Percentiles rank a stretch among this genome's conserved stretches.
These are phyloP conservation scores for Sinonovacula constricta DNA, from an alignment of 1,140 invertebrate species.

Conservation along the genomic window DNA sequence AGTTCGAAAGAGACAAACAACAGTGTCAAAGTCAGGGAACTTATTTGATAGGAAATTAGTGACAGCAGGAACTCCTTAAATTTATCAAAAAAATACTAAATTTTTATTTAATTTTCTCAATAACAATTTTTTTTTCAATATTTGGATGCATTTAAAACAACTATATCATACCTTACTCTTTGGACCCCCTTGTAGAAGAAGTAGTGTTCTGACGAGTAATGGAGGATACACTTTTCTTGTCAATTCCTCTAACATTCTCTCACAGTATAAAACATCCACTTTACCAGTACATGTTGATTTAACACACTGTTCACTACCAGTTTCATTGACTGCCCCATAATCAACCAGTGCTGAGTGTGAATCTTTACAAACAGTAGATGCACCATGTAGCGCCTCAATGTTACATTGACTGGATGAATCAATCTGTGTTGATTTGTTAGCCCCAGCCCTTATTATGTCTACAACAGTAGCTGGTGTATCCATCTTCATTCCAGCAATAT, in stretches of 20 bases:
- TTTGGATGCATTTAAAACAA: no score
- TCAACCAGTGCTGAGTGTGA: not conserved
- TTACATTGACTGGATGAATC: not conserved
- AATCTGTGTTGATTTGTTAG: not conserved
- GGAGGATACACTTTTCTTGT: constrained; percentile 82
- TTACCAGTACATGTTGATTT: constrained; percentile 69
- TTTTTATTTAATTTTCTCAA: no score
- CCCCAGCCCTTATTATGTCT: constrained; percentile 11
- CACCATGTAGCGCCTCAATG: not conserved
- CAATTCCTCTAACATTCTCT: constrained; percentile 80
- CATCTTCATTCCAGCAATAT: not conserved
- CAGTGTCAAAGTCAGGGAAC: no score
- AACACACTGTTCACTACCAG: not conserved
- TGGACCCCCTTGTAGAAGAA: constrained; percentile 82
- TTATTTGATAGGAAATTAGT: no score
- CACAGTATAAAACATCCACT: constrained; percentile 81
- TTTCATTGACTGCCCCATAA: not conserved
- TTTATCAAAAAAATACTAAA: no score
- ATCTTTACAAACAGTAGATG: not conserved
- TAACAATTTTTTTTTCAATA: no score
- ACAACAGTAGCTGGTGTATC: constrained; percentile 24
- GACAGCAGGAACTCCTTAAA: no score
- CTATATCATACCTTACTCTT: constrained; percentile 52
- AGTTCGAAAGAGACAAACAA: no score
- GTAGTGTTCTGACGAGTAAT: constrained; percentile 84